Evolutionary conservation across 2,888 invertebrate genomes (phyloP).

Genomic region (Pandemis heparana): DNA sequence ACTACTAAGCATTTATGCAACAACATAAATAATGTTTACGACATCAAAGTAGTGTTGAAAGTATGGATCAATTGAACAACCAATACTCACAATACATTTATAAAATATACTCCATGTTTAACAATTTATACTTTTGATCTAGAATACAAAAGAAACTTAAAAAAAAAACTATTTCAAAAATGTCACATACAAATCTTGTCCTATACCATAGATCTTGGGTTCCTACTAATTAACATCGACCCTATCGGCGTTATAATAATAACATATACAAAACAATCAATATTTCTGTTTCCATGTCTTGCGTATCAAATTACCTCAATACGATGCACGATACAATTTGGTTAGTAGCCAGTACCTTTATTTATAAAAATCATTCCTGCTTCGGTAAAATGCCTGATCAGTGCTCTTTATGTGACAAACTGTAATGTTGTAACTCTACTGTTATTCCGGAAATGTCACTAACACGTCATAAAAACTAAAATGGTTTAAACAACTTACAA

Average conservation of each 20-base stretch:
- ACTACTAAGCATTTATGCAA: conserved; percentile 48
- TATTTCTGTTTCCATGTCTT: conserved; percentile 37
- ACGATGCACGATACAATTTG: conserved; percentile 36
- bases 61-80: conserved; percentile 48
- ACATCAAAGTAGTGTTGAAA: conserved; percentile 49
- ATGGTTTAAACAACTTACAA: conserved; percentile 82
- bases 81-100: conserved; percentile 57
- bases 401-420: conserved; percentile 65
- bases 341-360: conserved; percentile 54
- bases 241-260: conserved; percentile 39
- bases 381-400: conserved; percentile 13
- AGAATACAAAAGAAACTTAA: conserved; percentile 67
- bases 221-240: conserved; percentile 41
- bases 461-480: conserved; percentile 81
- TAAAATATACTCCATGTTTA: conserved; percentile 73
- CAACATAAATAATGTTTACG: conserved; percentile 48
- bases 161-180: conserved; percentile 63
- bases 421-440: conserved; percentile 61
- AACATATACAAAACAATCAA: conserved; percentile 42
- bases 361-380: conserved; percentile 41
- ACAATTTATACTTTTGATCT: conserved; percentile 75
- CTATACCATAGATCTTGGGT: conserved; percentile 60
- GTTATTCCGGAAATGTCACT: conserved; percentile 76
- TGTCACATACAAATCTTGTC: conserved; percentile 67
- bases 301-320: conserved; percentile 35